These are phyloP conservation scores for Platorchestia sp. DNA, from an alignment of 1,140 invertebrate species.

Conservation along the genomic window DNA sequence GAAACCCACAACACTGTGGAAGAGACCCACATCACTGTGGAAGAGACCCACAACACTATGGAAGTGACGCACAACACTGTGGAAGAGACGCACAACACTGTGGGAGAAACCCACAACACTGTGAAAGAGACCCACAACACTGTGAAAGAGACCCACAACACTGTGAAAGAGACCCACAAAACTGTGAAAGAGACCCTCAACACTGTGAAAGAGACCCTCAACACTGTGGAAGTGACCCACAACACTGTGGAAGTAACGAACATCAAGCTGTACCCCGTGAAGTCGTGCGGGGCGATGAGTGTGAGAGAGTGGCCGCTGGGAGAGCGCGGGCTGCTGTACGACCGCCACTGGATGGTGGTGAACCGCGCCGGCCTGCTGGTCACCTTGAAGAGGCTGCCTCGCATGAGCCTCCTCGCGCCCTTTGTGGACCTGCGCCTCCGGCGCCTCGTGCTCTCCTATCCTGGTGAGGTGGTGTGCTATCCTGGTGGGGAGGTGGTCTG, in stretches of 20 bases:
- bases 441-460: conserved; percentile 78
- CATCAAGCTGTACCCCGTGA: conserved; percentile 92
- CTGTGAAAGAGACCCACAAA: no score
- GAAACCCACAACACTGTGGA: conserved; percentile 25
- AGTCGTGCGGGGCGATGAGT: conserved; percentile 87
- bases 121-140: no score
- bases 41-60: conserved; percentile 70
- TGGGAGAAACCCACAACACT: no score
- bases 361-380: conserved; percentile 82
- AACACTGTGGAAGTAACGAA: conserved; percentile 73
- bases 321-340: conserved; percentile 84
- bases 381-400: conserved; percentile 88
- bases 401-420: conserved; percentile 86
- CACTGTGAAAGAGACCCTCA: no score
- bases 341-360: conserved; percentile 91
- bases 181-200: conserved; percentile 53
- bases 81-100: no score
- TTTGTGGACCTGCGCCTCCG: conserved; percentile 77
- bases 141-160: neutral
- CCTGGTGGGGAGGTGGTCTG: no score
- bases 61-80: conserved; percentile 78
- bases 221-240: neutral
- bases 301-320: conserved; percentile 80
- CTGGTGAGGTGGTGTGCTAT: no score
- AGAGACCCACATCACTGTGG: no score